These are phyloP conservation scores for Kryphioiulus occultus DNA, from an alignment of 2,888 invertebrate species.

Conservation along the genomic window DNA sequence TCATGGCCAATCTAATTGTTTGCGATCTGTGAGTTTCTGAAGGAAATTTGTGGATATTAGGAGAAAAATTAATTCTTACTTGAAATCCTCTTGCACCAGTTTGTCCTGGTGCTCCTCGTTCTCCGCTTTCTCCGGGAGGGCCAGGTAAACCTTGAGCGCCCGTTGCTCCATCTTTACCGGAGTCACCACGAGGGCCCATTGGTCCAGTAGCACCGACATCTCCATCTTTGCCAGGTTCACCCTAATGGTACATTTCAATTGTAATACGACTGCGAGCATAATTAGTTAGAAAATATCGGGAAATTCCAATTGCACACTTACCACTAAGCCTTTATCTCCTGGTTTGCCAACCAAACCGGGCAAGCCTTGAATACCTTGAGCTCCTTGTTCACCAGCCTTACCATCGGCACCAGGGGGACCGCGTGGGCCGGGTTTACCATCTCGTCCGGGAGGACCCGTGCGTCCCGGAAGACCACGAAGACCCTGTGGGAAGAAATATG, in stretches of 20 bases:
- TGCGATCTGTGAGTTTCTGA: no score
- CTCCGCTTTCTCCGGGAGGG: conserved; percentile 74
- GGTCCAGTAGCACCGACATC: conserved; percentile 76
- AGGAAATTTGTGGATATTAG: no score
- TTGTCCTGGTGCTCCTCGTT: conserved; percentile 78
- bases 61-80: conserved; percentile 63
- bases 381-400: conserved; percentile 82
- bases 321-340: conserved; percentile 79
- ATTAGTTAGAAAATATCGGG: conserved; percentile 48
- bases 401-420: conserved; percentile 82
- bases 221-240: conserved; percentile 81
- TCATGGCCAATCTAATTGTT: no score
- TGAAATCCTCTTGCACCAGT: conserved; percentile 82
- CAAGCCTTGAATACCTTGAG: conserved; percentile 79
- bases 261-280: no score
- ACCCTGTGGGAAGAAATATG: conserved; percentile 64
- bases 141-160: conserved; percentile 69
- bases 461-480: conserved; percentile 65
- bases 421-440: conserved; percentile 62
- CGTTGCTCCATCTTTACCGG: conserved; percentile 70
- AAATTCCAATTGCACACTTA: conserved; percentile 61
- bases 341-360: conserved; percentile 78
- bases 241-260: conserved; percentile 65
- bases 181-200: conserved; percentile 79
- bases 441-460: conserved; percentile 60